Conservation (phyloP, 2,888 invertebrate species). For the Thereva nobilitata region DNA sequence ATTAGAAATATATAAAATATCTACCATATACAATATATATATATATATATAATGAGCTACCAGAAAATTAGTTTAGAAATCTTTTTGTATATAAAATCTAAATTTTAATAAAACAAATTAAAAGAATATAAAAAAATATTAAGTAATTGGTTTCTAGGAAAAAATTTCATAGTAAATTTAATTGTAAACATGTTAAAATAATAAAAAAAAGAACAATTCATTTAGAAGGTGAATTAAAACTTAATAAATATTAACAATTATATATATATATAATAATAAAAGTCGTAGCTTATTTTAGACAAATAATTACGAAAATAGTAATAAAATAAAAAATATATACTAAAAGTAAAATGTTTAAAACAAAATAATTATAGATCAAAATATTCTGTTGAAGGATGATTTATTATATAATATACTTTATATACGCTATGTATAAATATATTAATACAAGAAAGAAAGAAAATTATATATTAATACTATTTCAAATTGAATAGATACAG, state of each 20-base stretch:
- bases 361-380: slow-evolving; percentile 21
- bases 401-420: slow-evolving; percentile 23
- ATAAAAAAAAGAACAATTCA: no score
- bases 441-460: slow-evolving; percentile 21
- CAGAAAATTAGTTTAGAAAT: slow-evolving; percentile 25
- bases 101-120: slow-evolving; percentile 6
- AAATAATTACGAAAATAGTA: slow-evolving; percentile 5
- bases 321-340: slow-evolving; percentile 29
- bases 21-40: no score
- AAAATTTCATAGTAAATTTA: not conserved
- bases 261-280: no score
- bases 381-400: slow-evolving; percentile 31
- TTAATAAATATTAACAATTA: no score
- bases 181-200: no score
- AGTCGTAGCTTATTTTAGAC: no score
- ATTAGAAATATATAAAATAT: slow-evolving; percentile 13
- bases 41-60: slow-evolving; percentile 8
- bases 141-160: slow-evolving; percentile 30
- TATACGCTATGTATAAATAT: slow-evolving; percentile 17
- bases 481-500: slow-evolving; percentile 26
- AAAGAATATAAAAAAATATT: slow-evolving; percentile 12
- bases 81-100: slow-evolving; percentile 28
- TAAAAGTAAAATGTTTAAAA: slow-evolving; percentile 17
- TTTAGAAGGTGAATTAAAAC: no score
- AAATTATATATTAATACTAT: slow-evolving; percentile 34